Evolutionary conservation across 2,113 vertebrate genomes (phyloP), one percentile per base, ranked within the genome.

Genomic region (Mus pahari): DNA sequence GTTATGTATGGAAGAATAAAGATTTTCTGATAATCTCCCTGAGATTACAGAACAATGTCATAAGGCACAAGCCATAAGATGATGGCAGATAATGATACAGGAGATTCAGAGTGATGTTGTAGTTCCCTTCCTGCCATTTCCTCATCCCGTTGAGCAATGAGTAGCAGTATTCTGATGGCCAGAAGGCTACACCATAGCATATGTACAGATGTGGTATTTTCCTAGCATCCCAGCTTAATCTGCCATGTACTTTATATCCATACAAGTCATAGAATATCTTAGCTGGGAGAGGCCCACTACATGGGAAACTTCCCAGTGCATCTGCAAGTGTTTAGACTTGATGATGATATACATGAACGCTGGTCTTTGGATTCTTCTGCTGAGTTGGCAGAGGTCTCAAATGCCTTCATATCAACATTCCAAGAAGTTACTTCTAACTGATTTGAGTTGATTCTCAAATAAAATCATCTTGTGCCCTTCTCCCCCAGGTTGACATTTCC

Each of bases 391-490:
- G 22, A 79, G 70, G 50, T 22, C 64, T 93, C 62, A 86, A 68
- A 28, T 64, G 19, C 1, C 33, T 70, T 87, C n/a, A 50, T 50
- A 83, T 24, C 48, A 89, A 33, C 26, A 45, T 90, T 92, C 75
- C 22, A 90, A 66, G 31, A 68, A 95, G 11, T 73, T 62, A 64
- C 79, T 83, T 78, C 74, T 48, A 82, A 87, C 75, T 84, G 0
- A 66, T 74, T 88, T 89, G 70, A 87, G 36, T 45, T 50, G 79
- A 90, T 53, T 84, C 74, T 94, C 55, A 93, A 90, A 60, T 31
- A 62, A 68, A 90, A 92, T 79, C 19, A 14, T 58, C 7, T 36
- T 93, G 79, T 92, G 73, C 33, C 24, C 39, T n/a, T n/a, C n/a
- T n/a, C 33, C 28, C 48, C 48, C 48, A 48, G 36, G 7, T 75